A percentile compares a stretch with the other conserved stretches of the same genome.
phyloP scores from a whole-genome alignment of 2,888 invertebrate species.

The Macrosoma leucophasiata region DNA sequence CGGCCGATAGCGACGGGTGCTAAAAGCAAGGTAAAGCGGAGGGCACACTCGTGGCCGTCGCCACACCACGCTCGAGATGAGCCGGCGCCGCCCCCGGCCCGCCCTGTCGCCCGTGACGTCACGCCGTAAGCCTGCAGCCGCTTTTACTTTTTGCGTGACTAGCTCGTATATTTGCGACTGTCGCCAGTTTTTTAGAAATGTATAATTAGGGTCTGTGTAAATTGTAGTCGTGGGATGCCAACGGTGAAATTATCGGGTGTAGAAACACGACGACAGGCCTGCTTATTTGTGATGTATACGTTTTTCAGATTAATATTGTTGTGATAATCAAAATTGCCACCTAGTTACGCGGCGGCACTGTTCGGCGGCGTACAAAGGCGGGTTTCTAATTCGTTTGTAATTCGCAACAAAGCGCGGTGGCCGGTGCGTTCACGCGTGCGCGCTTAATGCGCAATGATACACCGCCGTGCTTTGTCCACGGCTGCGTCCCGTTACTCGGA shows the following conservation, averaged over 20 bases:
- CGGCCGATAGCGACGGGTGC: constrained; percentile 53
- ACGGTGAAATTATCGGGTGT: constrained; percentile 54
- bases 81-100: constrained; percentile 64
- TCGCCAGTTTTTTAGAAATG: constrained; percentile 67
- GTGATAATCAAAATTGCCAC: constrained; percentile 58
- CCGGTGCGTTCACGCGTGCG: constrained; percentile 46
- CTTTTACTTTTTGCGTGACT: constrained; percentile 61
- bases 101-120: constrained; percentile 73
- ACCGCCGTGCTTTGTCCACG: constrained; percentile 49
- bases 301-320: too few relatives aligned
- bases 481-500: constrained; percentile 55
- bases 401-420: constrained; percentile 55
- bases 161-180: constrained; percentile 67
- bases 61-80: constrained; percentile 36
- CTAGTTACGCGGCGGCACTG: constrained; percentile 68
- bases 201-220: constrained; percentile 63
- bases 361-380: constrained; percentile 49
- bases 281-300: too few relatives aligned
- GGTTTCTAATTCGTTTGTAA: constrained; percentile 68
- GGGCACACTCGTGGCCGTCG: too few relatives aligned
- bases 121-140: constrained; percentile 51
- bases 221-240: too few relatives aligned
- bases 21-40: constrained; percentile 63
- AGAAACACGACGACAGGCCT: constrained; percentile 40
- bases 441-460: constrained; percentile 70